Conservation (phyloP, 2,888 invertebrate genomes). For the Hemithea aestivaria region DNA sequence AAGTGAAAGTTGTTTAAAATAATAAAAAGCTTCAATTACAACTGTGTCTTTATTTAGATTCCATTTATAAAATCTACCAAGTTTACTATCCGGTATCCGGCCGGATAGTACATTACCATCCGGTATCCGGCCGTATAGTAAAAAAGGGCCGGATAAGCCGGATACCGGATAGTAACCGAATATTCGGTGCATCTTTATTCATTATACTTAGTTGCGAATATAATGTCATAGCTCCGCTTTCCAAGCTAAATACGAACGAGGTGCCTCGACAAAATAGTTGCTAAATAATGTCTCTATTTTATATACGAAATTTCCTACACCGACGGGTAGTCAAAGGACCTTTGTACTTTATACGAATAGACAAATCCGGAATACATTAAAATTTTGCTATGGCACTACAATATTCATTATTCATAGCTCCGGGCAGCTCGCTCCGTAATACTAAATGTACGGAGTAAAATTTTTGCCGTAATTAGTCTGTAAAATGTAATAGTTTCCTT, state of each 20-base stretch:
- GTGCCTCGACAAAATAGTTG: conserved; percentile 9
- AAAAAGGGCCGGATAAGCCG: too few species aligned
- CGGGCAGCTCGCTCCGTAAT: conserved; percentile 27
- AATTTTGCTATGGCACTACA: conserved; percentile 37
- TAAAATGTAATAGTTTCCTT: conserved; percentile 7
- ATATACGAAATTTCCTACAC: conserved; percentile 12
- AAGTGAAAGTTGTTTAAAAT: too few species aligned
- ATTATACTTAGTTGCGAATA: too few species aligned
- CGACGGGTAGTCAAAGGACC: conserved; percentile 28
- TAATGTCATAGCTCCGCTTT: background rate
- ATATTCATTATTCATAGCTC: conserved; percentile 48
- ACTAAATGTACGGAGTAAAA: conserved; percentile 36
- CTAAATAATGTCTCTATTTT: conserved; percentile 13
- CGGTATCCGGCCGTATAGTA: too few species aligned
- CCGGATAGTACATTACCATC: too few species aligned
- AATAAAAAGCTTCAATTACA: too few species aligned
- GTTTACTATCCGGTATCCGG: too few species aligned
- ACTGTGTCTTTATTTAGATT: too few species aligned
- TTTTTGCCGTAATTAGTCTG: conserved; percentile 33
- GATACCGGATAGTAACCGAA: too few species aligned
- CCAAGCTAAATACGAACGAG: conserved; percentile 1
- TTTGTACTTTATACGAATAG: conserved; percentile 38
- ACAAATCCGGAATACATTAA: conserved; percentile 44
- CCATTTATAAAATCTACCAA: too few species aligned
- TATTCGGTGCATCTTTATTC: too few species aligned